These are phyloP conservation scores for Boloria euphrosyne DNA, from an alignment of 2,888 invertebrate genomes.

Conservation along the genomic window DNA sequence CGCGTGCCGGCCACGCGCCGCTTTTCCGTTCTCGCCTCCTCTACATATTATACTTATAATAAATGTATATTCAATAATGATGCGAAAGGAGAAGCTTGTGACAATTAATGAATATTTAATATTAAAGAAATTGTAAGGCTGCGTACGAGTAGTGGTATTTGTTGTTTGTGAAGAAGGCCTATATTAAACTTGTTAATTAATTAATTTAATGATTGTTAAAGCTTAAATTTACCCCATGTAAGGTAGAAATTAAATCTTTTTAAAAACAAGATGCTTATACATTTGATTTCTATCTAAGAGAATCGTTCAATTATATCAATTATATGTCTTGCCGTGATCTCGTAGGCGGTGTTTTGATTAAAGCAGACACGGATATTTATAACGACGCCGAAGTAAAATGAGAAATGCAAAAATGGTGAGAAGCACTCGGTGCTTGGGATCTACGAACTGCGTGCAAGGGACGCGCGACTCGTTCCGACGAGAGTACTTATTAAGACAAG, in stretches of 20 bases:
- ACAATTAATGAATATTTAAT: neutral
- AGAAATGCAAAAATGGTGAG: conserved; percentile 68
- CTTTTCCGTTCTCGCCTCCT: conserved; percentile 39
- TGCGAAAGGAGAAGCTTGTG: neutral
- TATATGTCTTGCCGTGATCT: conserved; percentile 67
- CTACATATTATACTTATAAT: conserved; percentile 44
- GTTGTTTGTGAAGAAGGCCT: no score
- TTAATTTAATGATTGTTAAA: no score
- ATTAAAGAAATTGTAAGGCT: neutral
- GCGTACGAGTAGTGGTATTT: neutral
- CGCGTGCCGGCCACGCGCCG: conserved; percentile 54
- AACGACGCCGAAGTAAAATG: conserved; percentile 67
- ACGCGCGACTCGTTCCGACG: conserved; percentile 70
- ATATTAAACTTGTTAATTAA: no score
- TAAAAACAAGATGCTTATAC: neutral
- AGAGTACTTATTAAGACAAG: conserved; percentile 79
- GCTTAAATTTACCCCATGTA: no score
- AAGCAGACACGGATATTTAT: conserved; percentile 74
- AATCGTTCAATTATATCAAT: conserved; percentile 69
- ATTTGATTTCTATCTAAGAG: conserved; percentile 12
- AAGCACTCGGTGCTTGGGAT: conserved; percentile 45
- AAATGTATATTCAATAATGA: neutral
- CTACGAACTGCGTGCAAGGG: conserved; percentile 48
- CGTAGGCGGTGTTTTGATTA: conserved; percentile 77
- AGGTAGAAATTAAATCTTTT: neutral